Base-by-base conservation (phyloP, 2,113 vertebrate genomes). In the Gopherus flavomarginatus region DNA sequence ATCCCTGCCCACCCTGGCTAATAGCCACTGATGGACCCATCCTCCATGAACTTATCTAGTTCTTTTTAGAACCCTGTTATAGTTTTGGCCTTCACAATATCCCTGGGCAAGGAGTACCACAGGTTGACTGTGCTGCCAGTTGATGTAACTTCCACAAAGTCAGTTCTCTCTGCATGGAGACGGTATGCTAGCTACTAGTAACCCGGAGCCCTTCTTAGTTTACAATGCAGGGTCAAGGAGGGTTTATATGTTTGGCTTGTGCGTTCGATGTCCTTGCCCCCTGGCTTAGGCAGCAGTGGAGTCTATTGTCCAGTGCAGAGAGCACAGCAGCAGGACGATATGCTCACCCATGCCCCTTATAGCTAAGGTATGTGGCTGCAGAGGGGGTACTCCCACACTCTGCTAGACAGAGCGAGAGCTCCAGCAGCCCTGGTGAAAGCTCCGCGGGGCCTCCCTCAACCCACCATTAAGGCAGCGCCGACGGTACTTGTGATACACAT, bases 401-500 rank as follows among this genome's bases (percentile, higher is more conserved):
- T 19, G 16, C 79, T 44, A 87, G 29, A 38, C 53, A 62, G 47
- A 83, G 77, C 0, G 52, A 80, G 22, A 26, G 35, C 8, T 57
- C 8, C 31, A 35, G 9, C 21, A 9, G 65, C 57, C 57, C 57
- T 3, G 26, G 56, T 4, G 11, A 4, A 26, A 57, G 56, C 26
- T 57, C 56, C 5, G 57, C 27, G 5, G 35, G n/a, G 4, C 19
- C 92, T 52, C 88, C 38, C n/a, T 59, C 75, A 49, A 92, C 96
- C 87, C 97, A 99, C 99, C 99, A 0, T 99, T 99, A 95, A 99
- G 99, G 98, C 99, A 99, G 98, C 99, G 99, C 96, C 99, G 99
- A 95, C 99, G 99, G 97, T 99, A 99, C 97, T 99, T 99, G 98
- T 99, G 99, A 98, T 99, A 99, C 94, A 99, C 99, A 3, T 99